phyloP scores from a whole-genome alignment of 2,888 invertebrate genomes.

The Pseudeuparius sepicola region DNA sequence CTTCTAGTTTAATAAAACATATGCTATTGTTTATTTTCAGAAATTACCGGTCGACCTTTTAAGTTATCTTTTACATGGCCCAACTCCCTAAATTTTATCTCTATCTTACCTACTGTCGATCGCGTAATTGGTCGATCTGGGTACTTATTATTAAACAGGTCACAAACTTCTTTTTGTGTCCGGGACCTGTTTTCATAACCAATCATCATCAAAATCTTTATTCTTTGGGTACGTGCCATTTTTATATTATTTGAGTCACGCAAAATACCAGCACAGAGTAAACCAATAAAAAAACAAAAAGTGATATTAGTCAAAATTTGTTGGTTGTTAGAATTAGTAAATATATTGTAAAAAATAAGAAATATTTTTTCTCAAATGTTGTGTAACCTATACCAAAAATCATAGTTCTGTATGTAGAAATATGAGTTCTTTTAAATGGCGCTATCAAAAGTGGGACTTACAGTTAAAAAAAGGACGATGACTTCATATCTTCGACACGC shows the following conservation, averaged over 20 bases:
- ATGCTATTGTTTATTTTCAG: slow-evolving; percentile 5
- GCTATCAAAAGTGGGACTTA: too few relatives aligned
- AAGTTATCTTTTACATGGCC: slow-evolving; percentile 5
- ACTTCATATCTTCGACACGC: too few relatives aligned
- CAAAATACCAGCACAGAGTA: slow-evolving; percentile 1
- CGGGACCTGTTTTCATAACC: neutral
- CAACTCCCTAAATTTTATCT: slow-evolving; percentile 7
- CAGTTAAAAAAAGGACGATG: too few relatives aligned
- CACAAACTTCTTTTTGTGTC: slow-evolving; percentile 3
- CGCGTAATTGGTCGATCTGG: slow-evolving; percentile 7
- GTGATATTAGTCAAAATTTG: slow-evolving; percentile 2
- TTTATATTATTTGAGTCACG: slow-evolving; percentile 1
- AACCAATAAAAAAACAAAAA: slow-evolving; percentile 1
- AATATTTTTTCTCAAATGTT: too few relatives aligned
- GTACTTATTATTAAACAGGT: slow-evolving; percentile 7
- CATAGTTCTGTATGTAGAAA: too few relatives aligned
- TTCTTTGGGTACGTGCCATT: slow-evolving; percentile 1
- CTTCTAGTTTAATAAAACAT: slow-evolving; percentile 1
- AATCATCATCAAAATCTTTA: slow-evolving; percentile 1
- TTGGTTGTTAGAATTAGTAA: too few relatives aligned
- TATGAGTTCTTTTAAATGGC: too few relatives aligned
- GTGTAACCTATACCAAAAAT: too few relatives aligned
- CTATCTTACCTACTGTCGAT: slow-evolving; percentile 7
- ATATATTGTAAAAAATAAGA: too few relatives aligned
- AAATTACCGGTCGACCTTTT: slow-evolving; percentile 2